Evolutionary conservation across 1,140 invertebrate species (phyloP), one percentile per base, ranked within the genome.

Genomic region (Monomorium pharaonis): DNA sequence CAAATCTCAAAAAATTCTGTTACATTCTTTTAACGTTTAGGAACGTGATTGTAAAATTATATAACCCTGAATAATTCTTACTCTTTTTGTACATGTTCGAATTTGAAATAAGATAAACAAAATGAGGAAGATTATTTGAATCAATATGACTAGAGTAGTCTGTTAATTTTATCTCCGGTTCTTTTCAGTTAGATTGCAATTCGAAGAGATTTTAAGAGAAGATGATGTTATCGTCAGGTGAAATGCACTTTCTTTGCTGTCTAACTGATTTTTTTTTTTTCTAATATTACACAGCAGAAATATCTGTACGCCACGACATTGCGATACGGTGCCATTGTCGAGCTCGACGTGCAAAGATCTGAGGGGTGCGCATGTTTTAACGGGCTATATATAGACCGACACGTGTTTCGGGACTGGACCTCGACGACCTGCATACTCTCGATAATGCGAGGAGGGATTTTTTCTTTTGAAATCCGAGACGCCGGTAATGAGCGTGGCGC

Each of bases 401-500:
- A 83, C 56, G 78, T 83, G 78, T 83, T 74, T 74, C 47, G 24
- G 37, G 51, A 56, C 18, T 44, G 44, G 12, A 69, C 77, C 63
- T 51, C 30, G 49, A 80, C 77, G 77, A 83, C 65, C 51, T 58
- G 78, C 37, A 16, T 18, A 44, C 14, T 83, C 51, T 30, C 67
- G 67, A 83, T 83, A 74, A 60, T 44, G 58, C 58, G 30, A 33
- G 3, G 27, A 63, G n/a, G 70, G 30, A 78, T 63, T 78, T 76
- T 76, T 84, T 62, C 78, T 72, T 83, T 83, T 83, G 78, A 83
- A 72, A 83, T 44, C 37, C 27, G 78, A 83, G 67, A 83, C 24
- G 37, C 9, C 78, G 37, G 49, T 58, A 83, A 83, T 72, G 14
- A 83, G 67, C 78, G n/a, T 60, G 51, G 67, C 51, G 78, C 24